Evolutionary conservation across 2,113 vertebrate genomes (phyloP).

Genomic region (Amblyornis subalaris): DNA sequence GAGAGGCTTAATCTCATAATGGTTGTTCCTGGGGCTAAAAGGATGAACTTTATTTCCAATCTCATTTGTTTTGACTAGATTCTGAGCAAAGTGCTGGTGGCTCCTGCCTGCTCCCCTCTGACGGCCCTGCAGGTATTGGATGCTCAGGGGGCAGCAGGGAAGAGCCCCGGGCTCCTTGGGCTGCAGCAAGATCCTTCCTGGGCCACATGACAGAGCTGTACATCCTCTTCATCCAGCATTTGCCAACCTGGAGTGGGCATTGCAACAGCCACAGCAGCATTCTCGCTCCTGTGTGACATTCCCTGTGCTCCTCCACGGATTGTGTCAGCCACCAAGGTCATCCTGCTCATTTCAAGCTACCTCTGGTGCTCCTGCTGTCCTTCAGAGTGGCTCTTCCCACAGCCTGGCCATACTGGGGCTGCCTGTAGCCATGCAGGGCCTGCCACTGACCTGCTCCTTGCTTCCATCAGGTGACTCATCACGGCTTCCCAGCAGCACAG

Average conservation of each 20-base stretch:
- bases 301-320: background rate
- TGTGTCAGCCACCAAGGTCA: rapidly evolving
- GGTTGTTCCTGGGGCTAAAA: background rate
- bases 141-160: background rate
- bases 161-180: background rate
- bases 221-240: background rate
- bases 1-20: background rate
- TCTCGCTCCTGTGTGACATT: rapidly evolving
- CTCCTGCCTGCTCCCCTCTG: background rate
- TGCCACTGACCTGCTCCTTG: background rate
- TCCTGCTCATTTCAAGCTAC: background rate
- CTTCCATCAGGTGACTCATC: background rate
- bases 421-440: rapidly evolving
- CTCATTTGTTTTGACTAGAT: background rate
- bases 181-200: background rate
- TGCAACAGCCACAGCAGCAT: rapidly evolving
- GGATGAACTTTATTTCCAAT: background rate
- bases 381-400: background rate
- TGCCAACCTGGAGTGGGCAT: background rate
- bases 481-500: background rate
- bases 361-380: background rate
- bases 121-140: background rate
- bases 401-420: background rate
- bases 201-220: rapidly evolving
- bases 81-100: background rate